These are phyloP conservation scores for Thamnophis sirtalis DNA, from an alignment of 2,113 vertebrate genomes.

Conservation along the genomic window DNA sequence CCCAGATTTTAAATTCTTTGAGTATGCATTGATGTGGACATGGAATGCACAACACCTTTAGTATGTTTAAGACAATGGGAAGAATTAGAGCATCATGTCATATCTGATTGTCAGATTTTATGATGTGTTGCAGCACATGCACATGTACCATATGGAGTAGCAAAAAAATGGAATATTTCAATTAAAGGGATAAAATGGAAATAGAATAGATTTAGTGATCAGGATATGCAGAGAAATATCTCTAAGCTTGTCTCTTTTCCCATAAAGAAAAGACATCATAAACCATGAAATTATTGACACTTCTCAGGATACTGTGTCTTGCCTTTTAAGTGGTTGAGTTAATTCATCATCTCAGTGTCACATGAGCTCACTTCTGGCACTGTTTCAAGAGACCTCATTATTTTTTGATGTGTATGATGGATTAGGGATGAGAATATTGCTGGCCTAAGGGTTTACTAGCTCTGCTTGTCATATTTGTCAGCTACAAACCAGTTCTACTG, in stretches of 20 bases:
- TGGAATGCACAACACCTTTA: not conserved
- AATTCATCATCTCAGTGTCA: conserved; percentile 65
- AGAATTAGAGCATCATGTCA: not conserved
- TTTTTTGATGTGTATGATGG: conserved; percentile 70
- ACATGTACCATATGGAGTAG: not conserved
- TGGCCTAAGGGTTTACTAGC: conserved; percentile 62
- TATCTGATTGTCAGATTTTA: not conserved
- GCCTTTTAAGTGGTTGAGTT: conserved; percentile 55
- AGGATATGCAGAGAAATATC: conserved; percentile 2
- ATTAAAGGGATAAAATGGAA: conserved; percentile 26
- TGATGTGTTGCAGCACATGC: not conserved
- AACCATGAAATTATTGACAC: conserved; percentile 30
- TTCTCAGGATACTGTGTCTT: conserved; percentile 8
- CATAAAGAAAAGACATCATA: not conserved
- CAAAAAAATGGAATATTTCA: not conserved
- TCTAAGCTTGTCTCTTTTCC: not conserved
- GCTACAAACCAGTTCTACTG: conserved; percentile 53
- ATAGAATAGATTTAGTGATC: not conserved
- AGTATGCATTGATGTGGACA: not conserved
- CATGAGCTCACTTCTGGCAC: conserved; percentile 60
- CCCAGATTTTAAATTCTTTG: not conserved
- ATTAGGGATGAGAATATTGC: conserved; percentile 68
- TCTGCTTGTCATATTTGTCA: conserved; percentile 64
- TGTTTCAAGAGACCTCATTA: conserved; percentile 68
- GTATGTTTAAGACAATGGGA: not conserved